Evolutionary conservation across 1,140 invertebrate species (phyloP).

Genomic region (Ceratina japonica): DNA sequence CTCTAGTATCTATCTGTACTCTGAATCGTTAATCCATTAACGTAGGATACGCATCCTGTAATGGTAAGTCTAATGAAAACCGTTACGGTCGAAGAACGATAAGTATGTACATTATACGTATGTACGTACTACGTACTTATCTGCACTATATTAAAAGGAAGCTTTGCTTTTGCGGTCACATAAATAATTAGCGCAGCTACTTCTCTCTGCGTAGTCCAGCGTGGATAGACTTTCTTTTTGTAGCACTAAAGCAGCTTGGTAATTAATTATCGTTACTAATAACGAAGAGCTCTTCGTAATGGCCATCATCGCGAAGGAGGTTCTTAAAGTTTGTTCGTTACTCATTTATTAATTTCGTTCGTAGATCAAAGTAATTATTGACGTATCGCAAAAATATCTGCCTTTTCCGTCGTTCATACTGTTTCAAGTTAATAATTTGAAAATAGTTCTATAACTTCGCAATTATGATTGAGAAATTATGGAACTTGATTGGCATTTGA

Average conservation of each 20-base stretch:
- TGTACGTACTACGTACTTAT: neutral
- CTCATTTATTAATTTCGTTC: constrained; percentile 16
- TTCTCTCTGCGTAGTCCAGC: neutral
- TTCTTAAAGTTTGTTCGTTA: neutral
- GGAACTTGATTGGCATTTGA: too few relatives aligned
- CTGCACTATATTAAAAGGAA: neutral
- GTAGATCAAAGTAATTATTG: constrained; percentile 20
- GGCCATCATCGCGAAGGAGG: neutral
- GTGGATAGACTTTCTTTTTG: neutral
- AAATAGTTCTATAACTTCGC: neutral
- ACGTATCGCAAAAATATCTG: neutral
- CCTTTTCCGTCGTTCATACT: neutral
- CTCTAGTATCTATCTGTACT: too few relatives aligned
- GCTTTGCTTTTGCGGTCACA: neutral
- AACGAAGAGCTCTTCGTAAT: constrained; percentile 7
- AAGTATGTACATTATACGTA: too few relatives aligned
- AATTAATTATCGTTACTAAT: constrained; percentile 42
- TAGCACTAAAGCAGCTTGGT: neutral
- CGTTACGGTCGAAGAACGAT: too few relatives aligned
- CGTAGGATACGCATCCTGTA: too few relatives aligned
- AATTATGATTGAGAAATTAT: too few relatives aligned
- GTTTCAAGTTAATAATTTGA: too few relatives aligned
- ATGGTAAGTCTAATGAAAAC: too few relatives aligned
- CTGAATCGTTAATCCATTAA: too few relatives aligned
- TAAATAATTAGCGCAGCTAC: neutral